phyloP scores from a whole-genome alignment of 2,888 invertebrate species.

The Lasius platythorax region DNA sequence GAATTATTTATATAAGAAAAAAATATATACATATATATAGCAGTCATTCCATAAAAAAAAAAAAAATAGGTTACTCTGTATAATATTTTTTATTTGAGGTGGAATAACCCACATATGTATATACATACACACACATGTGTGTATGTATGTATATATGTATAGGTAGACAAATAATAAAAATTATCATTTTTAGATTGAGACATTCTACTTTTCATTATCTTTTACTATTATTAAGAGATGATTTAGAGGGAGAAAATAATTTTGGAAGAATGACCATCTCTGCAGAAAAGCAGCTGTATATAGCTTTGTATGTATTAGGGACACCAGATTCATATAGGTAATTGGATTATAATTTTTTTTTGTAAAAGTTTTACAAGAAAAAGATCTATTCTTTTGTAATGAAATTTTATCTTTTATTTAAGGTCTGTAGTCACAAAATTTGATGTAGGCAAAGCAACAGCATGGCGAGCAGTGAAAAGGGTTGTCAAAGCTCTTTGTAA shows the following conservation, averaged over 20 bases:
- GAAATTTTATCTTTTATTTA: neutral
- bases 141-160: too few species aligned
- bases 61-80: too few species aligned
- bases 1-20: too few species aligned
- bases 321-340: slow-evolving; percentile 7
- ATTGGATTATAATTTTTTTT: neutral
- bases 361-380: neutral
- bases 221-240: neutral
- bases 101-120: too few species aligned
- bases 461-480: slow-evolving; percentile 5
- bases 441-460: neutral
- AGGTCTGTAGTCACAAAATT: slow-evolving; percentile 1
- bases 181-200: neutral
- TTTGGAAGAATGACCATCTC: neutral
- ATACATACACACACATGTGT: too few species aligned
- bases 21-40: too few species aligned
- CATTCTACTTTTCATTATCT: neutral
- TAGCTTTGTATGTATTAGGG: neutral
- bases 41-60: too few species aligned
- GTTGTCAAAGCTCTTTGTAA: neutral
- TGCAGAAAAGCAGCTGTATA: neutral
- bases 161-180: too few species aligned
- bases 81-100: too few species aligned
- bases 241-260: neutral
- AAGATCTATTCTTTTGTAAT: too few species aligned